Conservation (phyloP, 2,888 invertebrate genomes). For the Platycheirus rosarum region DNA sequence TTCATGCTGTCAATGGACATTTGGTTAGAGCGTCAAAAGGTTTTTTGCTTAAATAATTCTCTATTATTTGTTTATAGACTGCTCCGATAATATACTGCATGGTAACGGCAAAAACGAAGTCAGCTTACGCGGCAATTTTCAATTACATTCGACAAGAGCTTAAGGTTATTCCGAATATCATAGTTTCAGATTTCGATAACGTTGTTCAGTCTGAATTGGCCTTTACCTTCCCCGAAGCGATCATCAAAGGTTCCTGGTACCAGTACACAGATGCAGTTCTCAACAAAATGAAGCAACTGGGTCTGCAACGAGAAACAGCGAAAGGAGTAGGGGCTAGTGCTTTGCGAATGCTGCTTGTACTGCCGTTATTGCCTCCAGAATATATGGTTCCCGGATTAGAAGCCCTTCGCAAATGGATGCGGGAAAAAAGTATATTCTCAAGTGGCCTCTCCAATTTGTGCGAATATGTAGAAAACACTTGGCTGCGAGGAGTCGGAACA, state of each 20-base stretch:
- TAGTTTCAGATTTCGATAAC: constrained; percentile 75
- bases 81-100: constrained; percentile 76
- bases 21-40: constrained; percentile 72
- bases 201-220: constrained; percentile 74
- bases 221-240: constrained; percentile 75
- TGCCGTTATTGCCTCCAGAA: constrained; percentile 77
- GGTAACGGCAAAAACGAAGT: constrained; percentile 74
- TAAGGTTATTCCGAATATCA: constrained; percentile 75
- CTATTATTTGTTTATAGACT: constrained; percentile 58
- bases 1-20: constrained; percentile 75
- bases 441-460: constrained; percentile 69
- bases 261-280: constrained; percentile 76
- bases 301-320: constrained; percentile 75
- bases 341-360: constrained; percentile 76
- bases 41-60: no score
- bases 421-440: constrained; percentile 75
- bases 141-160: constrained; percentile 75
- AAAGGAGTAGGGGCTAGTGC: constrained; percentile 76
- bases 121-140: constrained; percentile 75
- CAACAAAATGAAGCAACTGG: constrained; percentile 74
- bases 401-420: constrained; percentile 77
- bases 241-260: constrained; percentile 77
- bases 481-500: constrained; percentile 76
- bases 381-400: constrained; percentile 77
- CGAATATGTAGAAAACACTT: constrained; percentile 76